phyloP scores from a whole-genome alignment of 1,140 invertebrate genomes.

The Tenebrio molitor region DNA sequence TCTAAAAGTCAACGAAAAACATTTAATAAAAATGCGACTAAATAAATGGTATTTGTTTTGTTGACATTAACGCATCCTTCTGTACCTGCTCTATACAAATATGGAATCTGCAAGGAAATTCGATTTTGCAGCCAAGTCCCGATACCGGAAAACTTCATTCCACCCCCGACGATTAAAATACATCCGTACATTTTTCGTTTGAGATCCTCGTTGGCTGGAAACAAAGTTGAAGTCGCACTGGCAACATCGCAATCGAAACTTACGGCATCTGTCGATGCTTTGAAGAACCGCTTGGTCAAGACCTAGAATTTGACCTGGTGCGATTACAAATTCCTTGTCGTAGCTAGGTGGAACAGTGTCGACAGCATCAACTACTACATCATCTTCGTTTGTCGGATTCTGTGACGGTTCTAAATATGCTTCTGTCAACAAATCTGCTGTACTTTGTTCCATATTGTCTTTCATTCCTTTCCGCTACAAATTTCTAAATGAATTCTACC shows the following conservation, averaged over 20 bases:
- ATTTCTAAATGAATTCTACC: conserved; percentile 48
- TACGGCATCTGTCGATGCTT: conserved; percentile 91
- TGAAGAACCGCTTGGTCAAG: conserved; percentile 92
- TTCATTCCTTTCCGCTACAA: conserved; percentile 73
- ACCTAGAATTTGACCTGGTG: conserved; percentile 84
- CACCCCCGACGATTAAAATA: conserved; percentile 92
- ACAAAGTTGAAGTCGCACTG: conserved; percentile 41
- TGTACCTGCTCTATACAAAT: conserved; percentile 79
- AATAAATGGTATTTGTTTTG: too few species aligned
- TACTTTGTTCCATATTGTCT: conserved; percentile 72
- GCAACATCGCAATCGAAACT: conserved; percentile 59
- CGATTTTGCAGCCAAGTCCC: conserved; percentile 91
- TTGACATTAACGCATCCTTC: too few species aligned
- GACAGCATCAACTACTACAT: conserved; percentile 84
- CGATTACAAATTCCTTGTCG: conserved; percentile 76
- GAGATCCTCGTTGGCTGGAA: conserved; percentile 82
- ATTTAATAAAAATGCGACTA: too few species aligned
- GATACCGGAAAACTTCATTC: conserved; percentile 89
- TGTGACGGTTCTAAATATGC: conserved; percentile 65
- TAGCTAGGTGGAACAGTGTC: conserved; percentile 69
- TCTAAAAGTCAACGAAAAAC: too few species aligned
- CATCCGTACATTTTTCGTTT: conserved; percentile 96
- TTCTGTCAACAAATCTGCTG: conserved; percentile 61
- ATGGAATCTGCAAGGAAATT: conserved; percentile 87
- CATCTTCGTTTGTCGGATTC: conserved; percentile 75